Evolutionary conservation across 2,888 invertebrate genomes (phyloP).

Genomic region (Empis livida): DNA sequence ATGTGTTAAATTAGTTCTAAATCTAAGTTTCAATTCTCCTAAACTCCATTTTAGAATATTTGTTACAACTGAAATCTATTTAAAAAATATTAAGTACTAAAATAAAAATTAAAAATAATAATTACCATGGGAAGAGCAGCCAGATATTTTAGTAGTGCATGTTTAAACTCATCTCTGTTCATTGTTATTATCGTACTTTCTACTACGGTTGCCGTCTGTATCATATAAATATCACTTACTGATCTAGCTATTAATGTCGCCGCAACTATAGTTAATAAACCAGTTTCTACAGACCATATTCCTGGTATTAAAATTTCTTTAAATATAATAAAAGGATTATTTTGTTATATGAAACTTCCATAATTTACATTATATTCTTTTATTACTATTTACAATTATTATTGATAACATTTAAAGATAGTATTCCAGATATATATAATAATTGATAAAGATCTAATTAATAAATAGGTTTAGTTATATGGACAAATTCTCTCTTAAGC

Average conservation of each 20-base stretch:
- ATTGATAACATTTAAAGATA: too few relatives aligned
- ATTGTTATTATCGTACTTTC: slow-evolving; percentile 92
- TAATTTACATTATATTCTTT: too few relatives aligned
- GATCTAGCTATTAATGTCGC: slow-evolving; percentile 73
- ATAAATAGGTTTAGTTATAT: too few relatives aligned
- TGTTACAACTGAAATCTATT: slow-evolving; percentile 84
- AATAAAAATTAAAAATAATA: neutral
- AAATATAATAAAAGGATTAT: neutral
- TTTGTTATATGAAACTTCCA: too few relatives aligned
- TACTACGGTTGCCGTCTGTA: slow-evolving; percentile 83
- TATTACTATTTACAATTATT: too few relatives aligned
- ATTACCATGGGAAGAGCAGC: slow-evolving; percentile 74
- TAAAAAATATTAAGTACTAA: slow-evolving; percentile 18
- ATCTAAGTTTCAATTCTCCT: slow-evolving; percentile 80
- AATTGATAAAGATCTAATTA: too few relatives aligned
- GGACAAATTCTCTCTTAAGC: too few relatives aligned
- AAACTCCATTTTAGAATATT: slow-evolving; percentile 90
- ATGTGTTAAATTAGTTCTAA: slow-evolving; percentile 78
- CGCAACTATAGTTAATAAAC: slow-evolving; percentile 62
- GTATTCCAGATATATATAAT: too few relatives aligned
- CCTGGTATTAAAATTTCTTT: slow-evolving; percentile 65
- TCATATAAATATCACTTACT: slow-evolving; percentile 94
- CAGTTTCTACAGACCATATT: slow-evolving; percentile 61
- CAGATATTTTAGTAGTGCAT: slow-evolving; percentile 62
- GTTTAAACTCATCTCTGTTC: slow-evolving; percentile 62